Percentiles rank a stretch among this genome's conserved stretches.
phyloP scores from a whole-genome alignment of 2,797 vertebrate species.

The Numenius phaeopus region DNA sequence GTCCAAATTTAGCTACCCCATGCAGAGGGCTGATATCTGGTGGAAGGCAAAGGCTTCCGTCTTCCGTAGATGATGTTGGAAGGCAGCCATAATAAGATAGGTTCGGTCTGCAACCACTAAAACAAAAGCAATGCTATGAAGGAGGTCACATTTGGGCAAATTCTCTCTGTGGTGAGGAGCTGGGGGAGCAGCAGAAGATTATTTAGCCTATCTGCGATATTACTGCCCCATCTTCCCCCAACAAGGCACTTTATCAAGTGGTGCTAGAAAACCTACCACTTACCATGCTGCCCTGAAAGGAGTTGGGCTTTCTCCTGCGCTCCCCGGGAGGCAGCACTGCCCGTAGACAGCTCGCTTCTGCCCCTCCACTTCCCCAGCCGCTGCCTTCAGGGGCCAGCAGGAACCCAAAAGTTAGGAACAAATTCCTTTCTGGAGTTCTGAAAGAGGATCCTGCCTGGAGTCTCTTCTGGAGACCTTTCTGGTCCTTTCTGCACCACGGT shows the following conservation, averaged over 20 bases:
- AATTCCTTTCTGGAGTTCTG: not conserved
- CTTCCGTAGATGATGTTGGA: not conserved
- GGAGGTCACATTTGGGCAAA: not conserved
- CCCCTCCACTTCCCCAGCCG: rapidly evolving
- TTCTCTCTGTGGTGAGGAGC: not conserved
- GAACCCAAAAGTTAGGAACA: not conserved
- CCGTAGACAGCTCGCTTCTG: rapidly evolving
- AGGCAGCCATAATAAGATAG: not conserved
- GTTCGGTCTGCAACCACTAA: not conserved
- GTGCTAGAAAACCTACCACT: rapidly evolving
- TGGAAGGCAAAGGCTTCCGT: not conserved
- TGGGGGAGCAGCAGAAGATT: not conserved
- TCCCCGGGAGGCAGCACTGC: not conserved
- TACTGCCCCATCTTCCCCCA: not conserved
- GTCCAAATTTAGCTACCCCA: not conserved
- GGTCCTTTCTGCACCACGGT: not conserved
- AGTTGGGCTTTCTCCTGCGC: not conserved
- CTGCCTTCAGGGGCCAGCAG: not conserved
- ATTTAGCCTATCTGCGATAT: rapidly evolving
- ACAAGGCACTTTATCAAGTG: not conserved
- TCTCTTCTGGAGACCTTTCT: not conserved
- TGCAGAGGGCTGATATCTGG: not conserved
- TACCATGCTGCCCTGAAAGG: not conserved
- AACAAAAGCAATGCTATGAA: not conserved
- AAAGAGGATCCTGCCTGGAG: not conserved